Evolutionary conservation across 2,888 invertebrate genomes (phyloP), one percentile per base, ranked within the genome.

Genomic region (Encarsia formosa): DNA sequence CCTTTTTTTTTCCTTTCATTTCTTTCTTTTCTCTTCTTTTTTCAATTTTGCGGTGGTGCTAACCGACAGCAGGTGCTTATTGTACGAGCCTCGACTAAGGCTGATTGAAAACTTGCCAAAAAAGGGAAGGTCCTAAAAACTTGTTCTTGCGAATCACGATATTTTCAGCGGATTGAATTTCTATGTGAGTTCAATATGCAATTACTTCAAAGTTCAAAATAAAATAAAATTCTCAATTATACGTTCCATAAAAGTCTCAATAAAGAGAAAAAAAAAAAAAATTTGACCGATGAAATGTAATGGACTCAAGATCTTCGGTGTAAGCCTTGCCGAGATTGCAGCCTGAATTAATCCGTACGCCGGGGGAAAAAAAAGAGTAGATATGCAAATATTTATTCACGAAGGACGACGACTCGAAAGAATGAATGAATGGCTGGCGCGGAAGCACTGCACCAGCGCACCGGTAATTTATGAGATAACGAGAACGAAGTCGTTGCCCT

Each of bases 391-490:
- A 56, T 52, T 52, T 56, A 48, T 24, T 22, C 16, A 11, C 26
- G 26, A 26, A 11, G 26, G 35, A 15, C 18, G 15, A 19, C 6
- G 18, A 11, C 15, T 4, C n/a, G 35, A 5, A 18, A 19, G 22
- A 49, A 47, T 49, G 38, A 50, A 49, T 29, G 38, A 46, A 54
- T 29, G 41, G 40, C 35, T 20, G 34, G n/a, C 23, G 20, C 42
- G 42, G 35, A 49, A 45, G n/a, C n/a, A n/a, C 35, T 41, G 41
- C 41, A 49, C 37, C 37, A 42, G 49, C 37, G 45, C 46, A n/a
- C 38, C 35, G 49, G 53, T 54, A 57, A 57, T 57, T 57, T 57
- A 57, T 54, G 52, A 54, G 49, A 52, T 49, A 54, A 52, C 54
- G 47, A 54, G 56, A 9, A 8, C 4, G 24, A 40, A 34, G n/a